Conservation (phyloP, 2,797 vertebrate genomes). For the Squalus acanthias region DNA sequence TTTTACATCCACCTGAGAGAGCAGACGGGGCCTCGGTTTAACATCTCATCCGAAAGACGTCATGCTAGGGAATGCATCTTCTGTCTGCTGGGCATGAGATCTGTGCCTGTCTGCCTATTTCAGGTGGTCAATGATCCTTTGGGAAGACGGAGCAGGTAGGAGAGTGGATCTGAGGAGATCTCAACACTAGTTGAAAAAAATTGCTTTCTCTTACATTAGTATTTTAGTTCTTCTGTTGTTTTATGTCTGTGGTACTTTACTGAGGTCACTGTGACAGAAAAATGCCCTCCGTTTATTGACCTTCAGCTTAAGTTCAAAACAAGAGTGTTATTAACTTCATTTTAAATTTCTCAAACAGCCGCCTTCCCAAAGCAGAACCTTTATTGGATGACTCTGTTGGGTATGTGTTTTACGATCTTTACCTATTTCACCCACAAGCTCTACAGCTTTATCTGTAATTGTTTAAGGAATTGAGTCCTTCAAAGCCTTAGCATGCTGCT, state of each 20-base stretch:
- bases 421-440: not conserved
- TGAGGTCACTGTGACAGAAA: not conserved
- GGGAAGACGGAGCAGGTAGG: not conserved
- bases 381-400: not conserved
- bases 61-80: not conserved
- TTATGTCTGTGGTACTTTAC: not conserved
- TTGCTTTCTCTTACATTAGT: not conserved
- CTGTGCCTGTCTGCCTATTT: not conserved
- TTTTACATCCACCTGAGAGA: no score
- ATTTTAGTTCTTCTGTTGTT: not conserved
- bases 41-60: no score
- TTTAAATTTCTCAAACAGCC: constrained; percentile 31
- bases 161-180: not conserved
- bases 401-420: not conserved
- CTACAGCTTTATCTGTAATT: not conserved
- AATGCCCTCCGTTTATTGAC: not conserved
- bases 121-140: not conserved
- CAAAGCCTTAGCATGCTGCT: not conserved
- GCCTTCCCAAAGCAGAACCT: constrained; percentile 2
- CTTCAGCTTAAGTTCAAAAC: not conserved
- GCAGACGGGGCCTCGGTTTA: no score
- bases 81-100: not conserved
- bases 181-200: not conserved
- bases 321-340: not conserved
- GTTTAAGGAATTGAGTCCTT: not conserved